phyloP scores from a whole-genome alignment of 2,888 invertebrate species.

The Temnothorax ravouxi region DNA sequence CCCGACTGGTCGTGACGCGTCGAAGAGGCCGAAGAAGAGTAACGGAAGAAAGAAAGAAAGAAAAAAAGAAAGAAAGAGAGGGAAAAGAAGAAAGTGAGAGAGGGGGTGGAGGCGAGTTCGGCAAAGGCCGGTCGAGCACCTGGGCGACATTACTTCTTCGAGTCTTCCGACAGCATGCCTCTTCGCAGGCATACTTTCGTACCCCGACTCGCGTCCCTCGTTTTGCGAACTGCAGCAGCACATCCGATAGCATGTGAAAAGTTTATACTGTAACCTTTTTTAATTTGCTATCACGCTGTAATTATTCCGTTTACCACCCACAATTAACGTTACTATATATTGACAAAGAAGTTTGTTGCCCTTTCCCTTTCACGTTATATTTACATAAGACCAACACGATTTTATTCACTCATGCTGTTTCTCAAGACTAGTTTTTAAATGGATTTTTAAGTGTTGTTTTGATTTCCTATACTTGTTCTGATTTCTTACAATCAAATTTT shows the following conservation, averaged over 20 bases:
- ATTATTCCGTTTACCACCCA: background rate
- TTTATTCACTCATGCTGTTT: background rate
- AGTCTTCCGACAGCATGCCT: slow-evolving; percentile 64
- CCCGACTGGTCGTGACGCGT: slow-evolving; percentile 46
- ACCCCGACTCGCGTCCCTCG: slow-evolving; percentile 19
- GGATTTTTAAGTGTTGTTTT: background rate
- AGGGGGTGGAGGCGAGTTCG: slow-evolving; percentile 74
- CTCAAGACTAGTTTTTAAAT: background rate
- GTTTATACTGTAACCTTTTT: background rate
- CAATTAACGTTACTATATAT: slow-evolving; percentile 20
- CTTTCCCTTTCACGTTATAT: background rate
- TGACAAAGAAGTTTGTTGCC: background rate
- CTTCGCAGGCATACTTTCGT: slow-evolving; percentile 51
- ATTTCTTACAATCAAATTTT: background rate
- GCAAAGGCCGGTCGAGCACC: slow-evolving; percentile 78
- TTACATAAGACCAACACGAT: background rate
- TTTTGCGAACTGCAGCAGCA: background rate
- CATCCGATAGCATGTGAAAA: background rate
- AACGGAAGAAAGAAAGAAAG: slow-evolving; percentile 22
- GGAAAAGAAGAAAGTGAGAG: slow-evolving; percentile 42
- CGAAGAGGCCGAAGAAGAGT: slow-evolving; percentile 13
- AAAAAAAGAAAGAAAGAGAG: background rate
- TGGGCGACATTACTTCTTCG: slow-evolving; percentile 80
- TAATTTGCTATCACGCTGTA: background rate
- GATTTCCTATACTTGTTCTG: background rate